These are phyloP conservation scores for Oasisia sp. DNA, from an alignment of 2,888 invertebrate species.

Conservation along the genomic window DNA sequence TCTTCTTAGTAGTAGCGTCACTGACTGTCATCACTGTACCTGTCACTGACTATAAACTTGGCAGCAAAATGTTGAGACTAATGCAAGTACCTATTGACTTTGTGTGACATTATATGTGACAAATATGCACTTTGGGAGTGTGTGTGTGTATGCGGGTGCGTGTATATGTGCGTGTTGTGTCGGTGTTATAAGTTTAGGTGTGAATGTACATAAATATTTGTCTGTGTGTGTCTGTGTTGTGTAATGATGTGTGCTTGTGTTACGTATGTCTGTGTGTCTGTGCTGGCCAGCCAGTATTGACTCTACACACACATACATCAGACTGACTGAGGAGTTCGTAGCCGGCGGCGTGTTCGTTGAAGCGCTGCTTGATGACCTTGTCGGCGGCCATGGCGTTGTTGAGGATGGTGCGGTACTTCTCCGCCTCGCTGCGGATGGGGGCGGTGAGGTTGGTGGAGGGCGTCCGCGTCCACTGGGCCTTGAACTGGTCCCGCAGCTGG, in stretches of 20 bases:
- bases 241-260: background rate
- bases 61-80: background rate
- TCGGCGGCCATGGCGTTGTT: slow-evolving; percentile 87
- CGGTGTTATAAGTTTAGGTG: too few relatives aligned
- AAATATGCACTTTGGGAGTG: too few relatives aligned
- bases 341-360: slow-evolving; percentile 78
- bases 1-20: background rate
- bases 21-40: background rate
- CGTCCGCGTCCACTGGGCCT: slow-evolving; percentile 91
- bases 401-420: slow-evolving; percentile 88
- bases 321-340: slow-evolving; percentile 84
- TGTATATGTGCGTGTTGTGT: too few relatives aligned
- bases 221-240: too few relatives aligned
- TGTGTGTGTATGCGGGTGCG: too few relatives aligned
- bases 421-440: slow-evolving; percentile 82
- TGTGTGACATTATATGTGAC: too few relatives aligned
- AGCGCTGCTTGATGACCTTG: slow-evolving; percentile 87
- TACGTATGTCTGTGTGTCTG: background rate
- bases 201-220: too few relatives aligned
- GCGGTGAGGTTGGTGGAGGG: slow-evolving; percentile 88
- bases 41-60: background rate
- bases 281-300: background rate
- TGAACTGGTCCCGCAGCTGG: slow-evolving; percentile 87
- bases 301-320: slow-evolving; percentile 66
- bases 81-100: background rate